Evolutionary conservation across 2,888 invertebrate species (phyloP).

Genomic region (Trachelus stipa): DNA sequence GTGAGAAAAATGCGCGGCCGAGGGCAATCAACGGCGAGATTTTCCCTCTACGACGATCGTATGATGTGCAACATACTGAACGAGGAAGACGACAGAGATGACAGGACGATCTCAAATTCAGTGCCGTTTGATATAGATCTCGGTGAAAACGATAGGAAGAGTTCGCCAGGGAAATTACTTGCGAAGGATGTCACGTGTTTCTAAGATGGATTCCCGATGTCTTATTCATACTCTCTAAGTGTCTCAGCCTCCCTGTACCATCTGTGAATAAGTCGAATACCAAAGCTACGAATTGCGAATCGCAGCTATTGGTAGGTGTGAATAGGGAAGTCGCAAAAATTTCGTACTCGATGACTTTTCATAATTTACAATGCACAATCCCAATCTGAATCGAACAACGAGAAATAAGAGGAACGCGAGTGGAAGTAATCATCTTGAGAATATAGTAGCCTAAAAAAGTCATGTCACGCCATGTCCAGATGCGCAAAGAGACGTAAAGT

Average conservation of each 20-base stretch:
- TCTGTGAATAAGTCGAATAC: background rate
- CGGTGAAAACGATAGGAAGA: conserved; percentile 44
- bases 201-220: conserved; percentile 28
- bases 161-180: conserved; percentile 40
- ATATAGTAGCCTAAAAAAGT: too few species aligned
- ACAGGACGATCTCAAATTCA: conserved; percentile 56
- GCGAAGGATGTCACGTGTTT: conserved; percentile 59
- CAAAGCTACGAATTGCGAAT: background rate
- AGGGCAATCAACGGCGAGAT: conserved; percentile 75
- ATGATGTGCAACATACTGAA: conserved; percentile 77
- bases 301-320: conserved; percentile 28
- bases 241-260: too few species aligned
- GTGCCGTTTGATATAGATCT: conserved; percentile 61
- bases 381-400: too few species aligned
- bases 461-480: too few species aligned
- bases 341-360: conserved; percentile 21
- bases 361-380: background rate
- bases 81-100: conserved; percentile 56
- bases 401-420: too few species aligned
- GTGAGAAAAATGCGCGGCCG: conserved; percentile 77
- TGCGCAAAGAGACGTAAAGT: too few species aligned
- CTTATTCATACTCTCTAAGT: background rate
- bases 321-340: conserved; percentile 47
- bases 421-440: too few species aligned
- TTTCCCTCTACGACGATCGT: conserved; percentile 89